Base-by-base conservation (phyloP, 2,797 vertebrate genomes). In the Onychomys arenicola region DNA sequence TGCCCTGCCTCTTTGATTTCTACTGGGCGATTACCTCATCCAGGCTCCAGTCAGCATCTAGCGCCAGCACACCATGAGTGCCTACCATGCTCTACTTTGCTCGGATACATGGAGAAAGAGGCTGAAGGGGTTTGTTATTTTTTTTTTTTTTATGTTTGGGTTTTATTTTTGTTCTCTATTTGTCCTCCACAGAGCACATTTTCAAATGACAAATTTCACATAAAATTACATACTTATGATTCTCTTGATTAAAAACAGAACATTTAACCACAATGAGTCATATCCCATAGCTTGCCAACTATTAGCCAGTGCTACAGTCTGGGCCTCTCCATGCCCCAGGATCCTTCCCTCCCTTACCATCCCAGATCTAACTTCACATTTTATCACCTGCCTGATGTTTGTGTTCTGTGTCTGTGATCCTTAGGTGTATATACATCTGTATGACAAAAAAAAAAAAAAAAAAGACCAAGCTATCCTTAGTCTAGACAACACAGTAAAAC, bases 11-110 rank as follows among this genome's bases (percentile, higher is more conserved):
- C 6, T 23, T 52, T 25, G 5, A 25, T 37, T 34, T 32, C 12
- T 27, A 0, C 3, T 37, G 13, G 7, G 10, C 6, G 23, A 37
- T 52, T 1, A 4, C n/a, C 2, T 2, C 23, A 21, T 0, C 17
- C 55, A n/a, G 69, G 27, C 37, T 52, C 93, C 13, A 57, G 19
- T 8, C 8, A 55, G 61, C 34, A 2, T 29, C 37, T 6, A 7
- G 9, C 0, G 17, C 0, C 2, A 25, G 34, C 0, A 0, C 4
- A 14, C 0, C 27, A 27, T 7, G 2, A 23, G 27, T 27, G 3
- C 2, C 46, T 4, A 1, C 1, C 29, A 0, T 0, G 1, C 23
- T 19, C 32, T 1, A 0, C 46, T 25, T n/a, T 4, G 34, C 13
- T 25, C 4, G 13, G 7, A 8, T 0, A 4, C 12, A 12, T 67